A percentile compares a stretch with the other conserved stretches of the same genome.
Conservation (phyloP, 2,113 vertebrate species). For the Tragelaphus strepsiceros region DNA sequence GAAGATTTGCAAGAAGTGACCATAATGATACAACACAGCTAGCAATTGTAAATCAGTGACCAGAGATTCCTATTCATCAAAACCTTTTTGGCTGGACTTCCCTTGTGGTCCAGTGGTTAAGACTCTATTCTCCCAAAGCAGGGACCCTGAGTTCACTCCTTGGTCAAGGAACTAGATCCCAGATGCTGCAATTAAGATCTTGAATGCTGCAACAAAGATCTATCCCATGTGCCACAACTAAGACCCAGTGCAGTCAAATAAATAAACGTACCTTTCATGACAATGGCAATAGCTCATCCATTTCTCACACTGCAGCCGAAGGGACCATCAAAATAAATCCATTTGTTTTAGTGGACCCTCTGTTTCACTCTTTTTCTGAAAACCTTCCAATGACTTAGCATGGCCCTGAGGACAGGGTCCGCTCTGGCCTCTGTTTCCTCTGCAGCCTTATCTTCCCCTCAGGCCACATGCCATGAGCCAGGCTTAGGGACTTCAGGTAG, state of each 20-base stretch:
- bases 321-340: background rate
- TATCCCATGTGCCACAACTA: background rate
- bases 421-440: background rate
- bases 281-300: fast-evolving
- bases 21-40: fast-evolving
- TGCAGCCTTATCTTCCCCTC: background rate
- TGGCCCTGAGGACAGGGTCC: background rate
- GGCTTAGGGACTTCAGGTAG: background rate
- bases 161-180: background rate
- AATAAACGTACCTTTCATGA: background rate
- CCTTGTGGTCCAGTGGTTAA: background rate
- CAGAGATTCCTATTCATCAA: too few relatives aligned
- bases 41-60: too few relatives aligned
- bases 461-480: background rate
- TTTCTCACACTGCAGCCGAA: background rate
- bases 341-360: background rate
- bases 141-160: background rate
- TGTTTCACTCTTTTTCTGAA: background rate
- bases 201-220: background rate
- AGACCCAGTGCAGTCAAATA: background rate
- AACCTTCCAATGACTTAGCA: background rate
- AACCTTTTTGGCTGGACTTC: background rate
- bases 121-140: background rate
- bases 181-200: background rate
- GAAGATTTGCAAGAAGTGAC: background rate